Percentiles rank a stretch among this genome's conserved stretches.
These are phyloP conservation scores for Amiota mariae DNA, from an alignment of 2,888 invertebrate species.

Conservation along the genomic window DNA sequence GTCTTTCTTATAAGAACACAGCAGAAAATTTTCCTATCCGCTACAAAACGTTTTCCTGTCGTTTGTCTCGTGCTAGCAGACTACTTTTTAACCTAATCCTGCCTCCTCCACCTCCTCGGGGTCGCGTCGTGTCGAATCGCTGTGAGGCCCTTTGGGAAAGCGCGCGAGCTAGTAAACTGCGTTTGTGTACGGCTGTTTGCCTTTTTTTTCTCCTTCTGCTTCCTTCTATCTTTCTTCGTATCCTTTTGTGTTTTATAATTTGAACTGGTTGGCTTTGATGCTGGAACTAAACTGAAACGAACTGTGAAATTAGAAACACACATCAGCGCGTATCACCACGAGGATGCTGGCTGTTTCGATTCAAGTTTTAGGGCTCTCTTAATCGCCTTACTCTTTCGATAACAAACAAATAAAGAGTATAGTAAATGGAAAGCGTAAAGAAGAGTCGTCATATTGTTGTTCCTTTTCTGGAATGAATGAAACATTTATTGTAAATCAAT, in stretches of 20 bases:
- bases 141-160: slow-evolving; percentile 16
- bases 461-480: neutral
- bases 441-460: neutral
- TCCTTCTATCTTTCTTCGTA: slow-evolving; percentile 43
- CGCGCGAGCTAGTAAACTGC: slow-evolving; percentile 39
- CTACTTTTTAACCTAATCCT: neutral
- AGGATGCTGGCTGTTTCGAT: no score
- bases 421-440: neutral
- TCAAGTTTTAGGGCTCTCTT: no score
- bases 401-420: neutral
- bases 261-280: slow-evolving; percentile 55
- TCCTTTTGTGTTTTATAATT: neutral
- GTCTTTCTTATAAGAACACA: neutral
- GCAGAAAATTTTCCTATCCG: slow-evolving; percentile 5
- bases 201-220: slow-evolving; percentile 43
- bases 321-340: no score
- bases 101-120: neutral
- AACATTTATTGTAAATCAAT: neutral
- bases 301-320: no score
- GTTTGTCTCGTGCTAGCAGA: neutral
- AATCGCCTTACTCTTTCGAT: no score
- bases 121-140: slow-evolving; percentile 1
- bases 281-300: slow-evolving; percentile 56
- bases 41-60: neutral
- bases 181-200: slow-evolving; percentile 29